phyloP scores from a whole-genome alignment of 2,888 invertebrate species.

The Heliconius sara region DNA sequence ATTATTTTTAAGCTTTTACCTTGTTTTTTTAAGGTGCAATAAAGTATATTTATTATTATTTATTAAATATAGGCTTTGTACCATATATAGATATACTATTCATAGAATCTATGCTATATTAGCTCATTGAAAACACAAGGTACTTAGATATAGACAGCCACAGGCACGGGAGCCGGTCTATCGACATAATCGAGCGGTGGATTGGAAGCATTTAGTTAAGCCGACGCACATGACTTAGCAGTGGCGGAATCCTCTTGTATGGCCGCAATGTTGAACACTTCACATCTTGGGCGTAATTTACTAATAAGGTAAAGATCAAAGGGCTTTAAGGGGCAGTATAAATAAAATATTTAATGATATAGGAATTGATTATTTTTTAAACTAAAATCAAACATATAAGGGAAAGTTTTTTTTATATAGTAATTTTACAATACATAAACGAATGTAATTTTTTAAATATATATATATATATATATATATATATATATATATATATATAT shows the following conservation, averaged over 20 bases:
- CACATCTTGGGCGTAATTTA: slow-evolving; percentile 21
- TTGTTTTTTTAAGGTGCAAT: no score
- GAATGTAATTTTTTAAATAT: no score
- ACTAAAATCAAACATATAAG: background rate
- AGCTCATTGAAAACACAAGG: background rate
- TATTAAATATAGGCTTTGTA: background rate
- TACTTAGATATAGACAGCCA: slow-evolving; percentile 14
- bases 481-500: no score
- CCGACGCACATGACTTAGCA: slow-evolving; percentile 37
- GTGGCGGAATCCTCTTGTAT: slow-evolving; percentile 32
- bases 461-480: no score
- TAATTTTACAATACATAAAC: no score
- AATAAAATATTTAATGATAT: background rate
- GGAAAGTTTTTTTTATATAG: no score
- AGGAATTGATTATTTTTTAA: background rate
- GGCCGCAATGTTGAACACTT: slow-evolving; percentile 31
- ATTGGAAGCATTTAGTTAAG: slow-evolving; percentile 43
- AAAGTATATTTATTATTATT: no score
- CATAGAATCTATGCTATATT: slow-evolving; percentile 6
- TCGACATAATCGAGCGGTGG: slow-evolving; percentile 41
- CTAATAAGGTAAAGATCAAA: slow-evolving; percentile 15
- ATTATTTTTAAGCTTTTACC: no score
- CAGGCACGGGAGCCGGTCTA: slow-evolving; percentile 30
- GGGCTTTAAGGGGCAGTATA: background rate
- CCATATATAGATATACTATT: background rate